Evolutionary conservation across 37 sponge, comb jelly and placozoan species (phyloP).

Genomic region (Lycopodina hypogea): DNA sequence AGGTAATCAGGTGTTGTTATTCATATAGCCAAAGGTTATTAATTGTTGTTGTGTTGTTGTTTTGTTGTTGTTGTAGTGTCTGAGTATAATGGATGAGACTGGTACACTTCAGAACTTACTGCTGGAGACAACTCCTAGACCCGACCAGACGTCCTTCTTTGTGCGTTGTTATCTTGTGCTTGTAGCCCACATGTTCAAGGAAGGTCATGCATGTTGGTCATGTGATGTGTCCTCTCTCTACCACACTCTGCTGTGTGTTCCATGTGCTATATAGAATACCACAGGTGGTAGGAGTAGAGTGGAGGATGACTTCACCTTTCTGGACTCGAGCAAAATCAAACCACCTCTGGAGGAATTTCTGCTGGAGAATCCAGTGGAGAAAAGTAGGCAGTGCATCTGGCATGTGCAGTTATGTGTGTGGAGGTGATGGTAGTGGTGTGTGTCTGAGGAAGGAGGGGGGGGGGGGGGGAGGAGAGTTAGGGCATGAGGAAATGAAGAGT

Average conservation of each 20-base stretch:
- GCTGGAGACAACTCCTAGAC: slow-evolving; percentile 5
- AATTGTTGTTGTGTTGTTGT: no score
- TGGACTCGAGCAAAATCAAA: neutral
- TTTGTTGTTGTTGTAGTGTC: neutral
- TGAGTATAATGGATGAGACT: slow-evolving; percentile 28
- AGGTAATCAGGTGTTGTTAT: no score
- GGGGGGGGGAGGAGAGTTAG: no score
- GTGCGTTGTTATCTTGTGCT: neutral
- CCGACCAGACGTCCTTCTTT: neutral
- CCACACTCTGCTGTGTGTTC: neutral
- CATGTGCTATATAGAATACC: neutral
- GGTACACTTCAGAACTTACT: neutral
- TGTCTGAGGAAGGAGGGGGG: no score
- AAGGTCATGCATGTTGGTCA: no score
- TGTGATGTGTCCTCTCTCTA: neutral
- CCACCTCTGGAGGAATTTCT: neutral
- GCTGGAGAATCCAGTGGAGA: slow-evolving; percentile 17
- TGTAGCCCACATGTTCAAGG: no score
- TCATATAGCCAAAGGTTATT: no score
- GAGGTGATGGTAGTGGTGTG: no score
- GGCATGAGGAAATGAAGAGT: no score
- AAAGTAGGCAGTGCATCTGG: slow-evolving; percentile 22
- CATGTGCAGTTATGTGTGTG: no score
- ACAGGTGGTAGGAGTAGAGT: neutral
- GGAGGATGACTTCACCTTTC: neutral